These are phyloP conservation scores for Carcina quercana DNA, from an alignment of 2,888 invertebrate genomes.

Conservation along the genomic window DNA sequence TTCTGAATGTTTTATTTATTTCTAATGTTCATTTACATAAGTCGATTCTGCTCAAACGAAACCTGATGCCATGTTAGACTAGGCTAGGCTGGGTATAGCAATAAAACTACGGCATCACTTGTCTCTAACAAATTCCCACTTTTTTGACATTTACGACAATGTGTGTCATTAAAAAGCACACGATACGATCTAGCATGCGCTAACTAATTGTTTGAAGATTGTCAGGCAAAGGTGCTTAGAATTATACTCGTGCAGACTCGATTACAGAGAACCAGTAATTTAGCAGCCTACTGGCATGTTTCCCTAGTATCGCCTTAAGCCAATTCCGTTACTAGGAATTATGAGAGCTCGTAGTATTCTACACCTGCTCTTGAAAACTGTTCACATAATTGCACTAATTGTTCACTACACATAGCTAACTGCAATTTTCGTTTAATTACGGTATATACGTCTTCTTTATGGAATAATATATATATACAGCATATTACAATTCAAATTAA, in stretches of 20 bases:
- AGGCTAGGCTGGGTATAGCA: no score
- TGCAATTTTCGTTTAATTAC: constrained; percentile 17
- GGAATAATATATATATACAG: background rate
- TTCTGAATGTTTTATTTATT: no score
- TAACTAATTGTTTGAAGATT: constrained; percentile 32
- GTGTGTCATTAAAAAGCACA: no score
- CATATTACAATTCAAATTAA: constrained; percentile 4
- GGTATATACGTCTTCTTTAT: constrained; percentile 1
- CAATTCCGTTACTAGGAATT: constrained; percentile 65
- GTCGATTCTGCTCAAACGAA: no score
- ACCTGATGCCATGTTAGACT: no score
- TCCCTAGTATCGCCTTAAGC: constrained; percentile 62
- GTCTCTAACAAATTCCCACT: no score
- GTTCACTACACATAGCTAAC: constrained; percentile 35
- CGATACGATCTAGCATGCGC: constrained; percentile 19
- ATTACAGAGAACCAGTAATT: constrained; percentile 59
- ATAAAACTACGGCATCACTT: no score
- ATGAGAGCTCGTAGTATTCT: constrained; percentile 50
- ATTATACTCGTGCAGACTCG: constrained; percentile 36
- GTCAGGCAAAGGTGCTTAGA: constrained; percentile 53
- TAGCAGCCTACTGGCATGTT: constrained; percentile 59
- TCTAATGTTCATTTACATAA: no score
- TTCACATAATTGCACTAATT: constrained; percentile 64
- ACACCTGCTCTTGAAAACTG: constrained; percentile 66
- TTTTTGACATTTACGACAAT: no score